Conservation (phyloP, 1,140 invertebrate species). For the Monomorium pharaonis region DNA sequence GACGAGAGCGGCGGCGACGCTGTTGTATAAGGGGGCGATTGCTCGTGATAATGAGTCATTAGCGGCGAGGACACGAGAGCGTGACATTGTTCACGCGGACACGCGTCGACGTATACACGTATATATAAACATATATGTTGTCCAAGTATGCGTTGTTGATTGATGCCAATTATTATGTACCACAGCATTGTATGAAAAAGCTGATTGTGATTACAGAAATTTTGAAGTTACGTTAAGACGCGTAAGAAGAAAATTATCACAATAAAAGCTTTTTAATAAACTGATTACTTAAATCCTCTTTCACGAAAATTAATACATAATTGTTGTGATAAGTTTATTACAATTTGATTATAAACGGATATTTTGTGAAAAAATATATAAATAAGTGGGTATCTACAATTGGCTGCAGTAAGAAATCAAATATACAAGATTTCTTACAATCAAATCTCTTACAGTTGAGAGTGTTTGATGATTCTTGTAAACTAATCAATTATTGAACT, state of each 20-base stretch:
- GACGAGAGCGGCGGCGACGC: conserved; percentile 49
- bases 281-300: neutral
- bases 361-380: neutral
- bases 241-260: neutral
- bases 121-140: conserved; percentile 15
- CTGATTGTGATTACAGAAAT: neutral
- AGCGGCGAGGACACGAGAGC: conserved; percentile 47
- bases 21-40: conserved; percentile 49
- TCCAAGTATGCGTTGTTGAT: neutral
- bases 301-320: neutral
- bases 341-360: neutral
- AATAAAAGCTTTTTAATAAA: neutral
- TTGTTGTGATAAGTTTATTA: neutral
- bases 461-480: neutral
- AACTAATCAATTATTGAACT: neutral
- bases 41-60: conserved; percentile 60
- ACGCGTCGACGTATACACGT: conserved; percentile 6
- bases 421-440: neutral
- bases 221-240: neutral
- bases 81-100: conserved; percentile 1
- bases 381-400: neutral
- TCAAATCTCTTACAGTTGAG: neutral
- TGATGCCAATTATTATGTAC: conserved; percentile 1
- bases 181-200: neutral
- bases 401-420: neutral